phyloP scores from a whole-genome alignment of 2,888 invertebrate genomes.

The Cylindroiulus punctatus region DNA sequence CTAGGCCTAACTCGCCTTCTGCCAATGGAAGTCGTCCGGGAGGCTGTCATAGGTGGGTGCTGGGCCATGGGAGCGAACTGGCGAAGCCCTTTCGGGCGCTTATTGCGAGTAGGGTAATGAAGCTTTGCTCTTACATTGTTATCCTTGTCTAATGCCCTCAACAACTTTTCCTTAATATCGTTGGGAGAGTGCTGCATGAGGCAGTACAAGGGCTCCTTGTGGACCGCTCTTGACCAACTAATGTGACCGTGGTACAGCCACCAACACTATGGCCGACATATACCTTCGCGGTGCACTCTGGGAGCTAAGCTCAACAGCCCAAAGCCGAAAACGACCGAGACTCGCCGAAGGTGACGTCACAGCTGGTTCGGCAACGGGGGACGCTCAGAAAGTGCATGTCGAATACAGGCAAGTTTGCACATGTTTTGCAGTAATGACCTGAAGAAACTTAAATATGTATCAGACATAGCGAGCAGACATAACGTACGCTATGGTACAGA shows the following conservation, averaged over 20 bases:
- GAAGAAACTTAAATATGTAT: too few species aligned
- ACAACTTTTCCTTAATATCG: constrained; percentile 94
- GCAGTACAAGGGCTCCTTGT: constrained; percentile 67
- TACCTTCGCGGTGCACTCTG: constrained; percentile 48
- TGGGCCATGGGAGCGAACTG: constrained; percentile 25
- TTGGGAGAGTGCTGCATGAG: constrained; percentile 71
- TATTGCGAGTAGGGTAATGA: constrained; percentile 39
- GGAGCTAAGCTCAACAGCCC: constrained; percentile 30
- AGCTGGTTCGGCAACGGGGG: neutral
- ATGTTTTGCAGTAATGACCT: too few species aligned
- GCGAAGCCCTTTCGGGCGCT: neutral
- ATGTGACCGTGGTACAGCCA: constrained; percentile 67
- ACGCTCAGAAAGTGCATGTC: neutral
- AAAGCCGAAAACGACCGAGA: neutral
- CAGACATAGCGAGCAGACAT: too few species aligned
- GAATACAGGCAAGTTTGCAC: neutral
- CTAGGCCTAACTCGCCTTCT: constrained; percentile 43
- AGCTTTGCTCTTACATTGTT: constrained; percentile 86
- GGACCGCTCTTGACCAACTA: constrained; percentile 64
- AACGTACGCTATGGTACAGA: too few species aligned
- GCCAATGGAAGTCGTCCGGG: neutral
- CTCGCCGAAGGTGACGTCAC: constrained; percentile 44
- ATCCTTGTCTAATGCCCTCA: constrained; percentile 95
- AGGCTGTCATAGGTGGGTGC: constrained; percentile 52
- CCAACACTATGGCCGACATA: constrained; percentile 69